Evolutionary conservation across 2,113 vertebrate species (phyloP), one percentile per base, ranked within the genome.

Genomic region (Actenoides hombroni): DNA sequence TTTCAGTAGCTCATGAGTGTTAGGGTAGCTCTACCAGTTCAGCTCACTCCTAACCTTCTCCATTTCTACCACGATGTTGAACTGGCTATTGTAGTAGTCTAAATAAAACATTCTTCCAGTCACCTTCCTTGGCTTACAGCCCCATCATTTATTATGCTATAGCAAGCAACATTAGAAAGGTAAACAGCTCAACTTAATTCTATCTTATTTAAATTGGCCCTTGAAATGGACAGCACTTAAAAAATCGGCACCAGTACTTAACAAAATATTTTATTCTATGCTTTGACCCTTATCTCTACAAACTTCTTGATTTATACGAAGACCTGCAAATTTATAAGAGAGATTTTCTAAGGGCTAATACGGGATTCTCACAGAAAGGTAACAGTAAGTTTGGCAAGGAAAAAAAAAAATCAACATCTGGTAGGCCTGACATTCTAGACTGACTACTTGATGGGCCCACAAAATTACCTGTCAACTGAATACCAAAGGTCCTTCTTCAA

Each of bases 91-190:
- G 83, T 46, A 84, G 83, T 16, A 97, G 92, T 96, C 96, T 97
- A 96, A 97, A 96, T 86, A 97, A 96, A 96, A 93, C 86, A 79
- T 92, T 97, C 77, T 92, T 95, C 83, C 53, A 82, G 94, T 79
- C 25, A n/a, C 80, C 92, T 93, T 91, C 80, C 83, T 91, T 94
- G 88, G 95, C 92, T 96, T 90, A 53, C 2, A 5, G 73, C 74
- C 80, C 74, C 67, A 89, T 73, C 73, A 88, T 95, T 96, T 93
- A 89, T 95, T 91, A 95, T 57, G 28, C 53, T 81, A 84, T 79
- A 89, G 88, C 53, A 82, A 92, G 92, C 73, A 79, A 25, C 1
- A 2, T 46, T 89, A 92, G 44, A n/a, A 96, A 97, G 94, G 86
- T 81, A 96, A 97, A 96, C 83, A 88, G 80, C 46, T 83, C 74